Percentiles rank a stretch among this genome's conserved stretches.
phyloP scores from a whole-genome alignment of 2,888 invertebrate genomes.

The Brenthis hecate region DNA sequence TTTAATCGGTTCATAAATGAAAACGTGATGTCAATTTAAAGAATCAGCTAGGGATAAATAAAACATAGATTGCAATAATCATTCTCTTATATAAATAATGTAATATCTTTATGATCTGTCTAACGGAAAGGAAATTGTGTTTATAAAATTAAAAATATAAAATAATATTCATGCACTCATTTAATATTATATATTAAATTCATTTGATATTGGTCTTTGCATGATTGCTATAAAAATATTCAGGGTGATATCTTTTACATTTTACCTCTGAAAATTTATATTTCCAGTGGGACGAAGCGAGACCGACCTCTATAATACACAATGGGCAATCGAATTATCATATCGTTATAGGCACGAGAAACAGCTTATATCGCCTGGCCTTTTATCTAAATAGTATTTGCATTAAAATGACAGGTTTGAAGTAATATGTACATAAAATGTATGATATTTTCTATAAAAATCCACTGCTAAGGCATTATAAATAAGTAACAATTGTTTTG shows the following conservation, averaged over 20 bases:
- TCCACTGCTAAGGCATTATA: not conserved
- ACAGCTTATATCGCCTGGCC: constrained; percentile 26
- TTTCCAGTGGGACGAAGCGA: constrained; percentile 68
- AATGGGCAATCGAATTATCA: constrained; percentile 78
- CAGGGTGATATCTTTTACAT: constrained; percentile 66
- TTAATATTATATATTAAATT: constrained; percentile 7
- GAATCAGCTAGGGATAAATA: too few species aligned
- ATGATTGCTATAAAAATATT: constrained; percentile 69
- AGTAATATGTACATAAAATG: too few species aligned
- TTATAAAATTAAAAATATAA: too few species aligned
- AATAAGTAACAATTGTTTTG: not conserved
- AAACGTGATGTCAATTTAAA: too few species aligned
- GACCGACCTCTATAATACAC: constrained; percentile 71
- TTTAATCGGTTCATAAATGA: too few species aligned
- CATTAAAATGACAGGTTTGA: too few species aligned
- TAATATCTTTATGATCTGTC: too few species aligned
- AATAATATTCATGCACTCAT: too few species aligned
- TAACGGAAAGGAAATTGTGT: too few species aligned
- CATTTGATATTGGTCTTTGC: constrained; percentile 52
- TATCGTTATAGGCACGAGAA: constrained; percentile 49
- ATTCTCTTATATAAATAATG: too few species aligned
- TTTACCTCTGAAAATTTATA: constrained; percentile 79
- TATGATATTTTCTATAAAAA: too few species aligned
- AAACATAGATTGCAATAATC: too few species aligned
- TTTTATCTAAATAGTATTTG: constrained; percentile 14